Evolutionary conservation across 1,140 invertebrate species (phyloP).

Genomic region (Popillia japonica): DNA sequence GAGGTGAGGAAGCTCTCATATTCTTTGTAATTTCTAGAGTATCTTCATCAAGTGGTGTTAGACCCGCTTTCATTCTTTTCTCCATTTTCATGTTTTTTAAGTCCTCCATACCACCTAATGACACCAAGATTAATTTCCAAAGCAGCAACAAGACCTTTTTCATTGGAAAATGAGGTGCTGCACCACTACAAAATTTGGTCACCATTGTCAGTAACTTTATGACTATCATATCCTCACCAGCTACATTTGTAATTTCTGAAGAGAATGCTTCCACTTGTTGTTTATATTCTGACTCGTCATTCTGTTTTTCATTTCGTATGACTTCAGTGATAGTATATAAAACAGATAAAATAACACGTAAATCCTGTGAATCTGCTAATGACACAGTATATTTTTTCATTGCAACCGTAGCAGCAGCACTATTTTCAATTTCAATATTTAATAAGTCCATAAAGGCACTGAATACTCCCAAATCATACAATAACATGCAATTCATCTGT

Average conservation of each 20-base stretch:
- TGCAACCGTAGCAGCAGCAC: conserved; percentile 75
- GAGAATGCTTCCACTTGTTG: conserved; percentile 78
- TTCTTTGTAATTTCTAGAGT: conserved; percentile 90
- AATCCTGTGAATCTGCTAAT: conserved; percentile 88
- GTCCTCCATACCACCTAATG: conserved; percentile 87
- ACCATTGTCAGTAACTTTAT: conserved; percentile 94
- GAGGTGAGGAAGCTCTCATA: conserved; percentile 95
- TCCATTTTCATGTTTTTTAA: conserved; percentile 62
- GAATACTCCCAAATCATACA: conserved; percentile 91
- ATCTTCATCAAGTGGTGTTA: conserved; percentile 86
- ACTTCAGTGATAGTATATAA: conserved; percentile 95
- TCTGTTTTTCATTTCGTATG: conserved; percentile 74
- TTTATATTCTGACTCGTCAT: conserved; percentile 72
- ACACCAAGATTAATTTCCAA: conserved; percentile 94
- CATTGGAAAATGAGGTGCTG: conserved; percentile 95
- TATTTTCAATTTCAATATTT: conserved; percentile 93
- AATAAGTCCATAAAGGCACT: conserved; percentile 89
- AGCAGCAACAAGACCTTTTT: conserved; percentile 95
- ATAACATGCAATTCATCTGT: conserved; percentile 82
- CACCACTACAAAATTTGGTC: conserved; percentile 92
- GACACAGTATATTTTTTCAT: conserved; percentile 90
- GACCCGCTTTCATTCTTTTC: conserved; percentile 73
- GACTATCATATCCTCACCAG: conserved; percentile 83
- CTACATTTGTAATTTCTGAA: conserved; percentile 76
- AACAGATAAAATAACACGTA: conserved; percentile 91